A percentile compares a stretch with the other conserved stretches of the same genome.
These are phyloP conservation scores for Lerema accius DNA, from an alignment of 1,140 invertebrate species.

Conservation along the genomic window DNA sequence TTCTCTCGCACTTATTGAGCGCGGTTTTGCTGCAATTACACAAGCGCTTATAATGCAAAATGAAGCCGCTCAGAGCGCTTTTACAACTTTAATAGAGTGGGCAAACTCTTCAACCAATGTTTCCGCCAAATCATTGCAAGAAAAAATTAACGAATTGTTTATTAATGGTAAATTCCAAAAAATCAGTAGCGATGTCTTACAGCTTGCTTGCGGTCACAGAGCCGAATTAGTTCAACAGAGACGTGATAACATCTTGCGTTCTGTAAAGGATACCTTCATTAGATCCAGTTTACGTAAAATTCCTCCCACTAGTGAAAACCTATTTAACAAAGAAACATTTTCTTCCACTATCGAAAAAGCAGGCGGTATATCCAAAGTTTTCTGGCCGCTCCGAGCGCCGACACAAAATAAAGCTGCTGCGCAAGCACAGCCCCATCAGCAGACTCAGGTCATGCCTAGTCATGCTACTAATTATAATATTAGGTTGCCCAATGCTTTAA, in stretches of 20 bases:
- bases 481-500: background rate
- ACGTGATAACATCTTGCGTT: slow-evolving; percentile 4
- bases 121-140: background rate
- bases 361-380: slow-evolving; percentile 6
- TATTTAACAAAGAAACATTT: slow-evolving; percentile 12
- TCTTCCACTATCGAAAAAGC: slow-evolving; percentile 5
- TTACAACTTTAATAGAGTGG: background rate
- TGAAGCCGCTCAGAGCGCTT: background rate
- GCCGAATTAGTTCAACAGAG: slow-evolving; percentile 10
- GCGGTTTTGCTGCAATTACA: slow-evolving; percentile 1
- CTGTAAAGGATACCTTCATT: slow-evolving; percentile 8
- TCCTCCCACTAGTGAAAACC: slow-evolving; percentile 9
- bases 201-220: slow-evolving; percentile 16
- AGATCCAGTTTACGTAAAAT: slow-evolving; percentile 17
- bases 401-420: slow-evolving; percentile 18
- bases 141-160: background rate
- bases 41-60: background rate
- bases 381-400: slow-evolving; percentile 7
- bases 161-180: background rate
- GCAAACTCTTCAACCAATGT: background rate
- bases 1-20: background rate
- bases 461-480: background rate
- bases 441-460: background rate
- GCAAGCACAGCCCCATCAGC: slow-evolving; percentile 3
- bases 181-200: slow-evolving; percentile 3